These are phyloP conservation scores for Arbacia lixula DNA, from an alignment of 53 echinoderm and acorn worm genomes.

Conservation along the genomic window DNA sequence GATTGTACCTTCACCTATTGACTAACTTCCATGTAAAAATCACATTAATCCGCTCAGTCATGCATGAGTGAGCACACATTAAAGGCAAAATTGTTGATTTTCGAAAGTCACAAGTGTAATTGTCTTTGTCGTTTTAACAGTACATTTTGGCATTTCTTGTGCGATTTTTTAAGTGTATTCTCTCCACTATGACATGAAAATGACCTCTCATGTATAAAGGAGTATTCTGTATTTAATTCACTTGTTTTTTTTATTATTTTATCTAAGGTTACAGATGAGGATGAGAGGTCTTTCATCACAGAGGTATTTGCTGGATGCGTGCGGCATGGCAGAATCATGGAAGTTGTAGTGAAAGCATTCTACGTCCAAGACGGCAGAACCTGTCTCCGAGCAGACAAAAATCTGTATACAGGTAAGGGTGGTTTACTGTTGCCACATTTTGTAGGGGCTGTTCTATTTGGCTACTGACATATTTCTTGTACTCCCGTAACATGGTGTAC, in stretches of 20 bases:
- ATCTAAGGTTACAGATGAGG: constrained; percentile 22
- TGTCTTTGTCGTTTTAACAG: no score
- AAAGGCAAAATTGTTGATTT: no score
- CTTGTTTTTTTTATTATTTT: not conserved
- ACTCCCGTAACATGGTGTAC: no score
- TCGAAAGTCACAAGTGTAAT: no score
- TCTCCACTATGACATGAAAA: no score
- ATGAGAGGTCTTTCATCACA: constrained; percentile 83
- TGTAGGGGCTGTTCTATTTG: constrained; percentile 2
- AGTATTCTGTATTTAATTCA: not conserved
- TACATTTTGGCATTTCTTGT: no score
- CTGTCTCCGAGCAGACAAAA: constrained; percentile 88
- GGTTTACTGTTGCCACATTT: not conserved
- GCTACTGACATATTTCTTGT: not conserved
- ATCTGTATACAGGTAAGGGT: constrained; percentile 93
- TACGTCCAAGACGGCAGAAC: constrained; percentile 86
- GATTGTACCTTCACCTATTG: no score
- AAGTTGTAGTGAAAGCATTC: constrained; percentile 84
- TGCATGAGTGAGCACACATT: no score
- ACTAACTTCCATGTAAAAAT: no score
- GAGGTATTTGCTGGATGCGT: constrained; percentile 98
- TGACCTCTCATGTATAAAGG: no score
- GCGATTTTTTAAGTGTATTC: no score
- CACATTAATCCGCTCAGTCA: no score
- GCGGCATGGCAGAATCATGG: constrained; percentile 87